Conservation (phyloP, 2,888 invertebrate genomes). For the Pomacea canaliculata region DNA sequence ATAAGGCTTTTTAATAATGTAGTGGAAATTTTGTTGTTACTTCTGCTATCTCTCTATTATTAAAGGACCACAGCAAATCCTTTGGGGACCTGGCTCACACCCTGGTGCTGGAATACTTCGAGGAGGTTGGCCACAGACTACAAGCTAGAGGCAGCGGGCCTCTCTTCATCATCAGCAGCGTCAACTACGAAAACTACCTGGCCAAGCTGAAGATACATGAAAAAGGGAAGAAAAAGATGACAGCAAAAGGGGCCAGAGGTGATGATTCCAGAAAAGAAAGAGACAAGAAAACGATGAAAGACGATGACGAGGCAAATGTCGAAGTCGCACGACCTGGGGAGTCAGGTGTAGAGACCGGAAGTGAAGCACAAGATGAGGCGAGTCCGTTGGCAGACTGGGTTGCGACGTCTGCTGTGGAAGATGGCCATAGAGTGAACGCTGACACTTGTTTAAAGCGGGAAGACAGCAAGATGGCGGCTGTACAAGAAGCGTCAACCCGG, state of each 20-base stretch:
- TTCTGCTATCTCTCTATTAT: too few relatives aligned
- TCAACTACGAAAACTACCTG: slow-evolving; percentile 22
- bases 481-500: too few relatives aligned
- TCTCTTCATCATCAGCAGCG: slow-evolving; percentile 16
- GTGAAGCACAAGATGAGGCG: too few relatives aligned
- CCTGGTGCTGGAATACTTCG: slow-evolving; percentile 12
- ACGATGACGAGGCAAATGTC: neutral
- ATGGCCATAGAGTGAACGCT: too few relatives aligned
- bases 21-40: too few relatives aligned
- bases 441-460: neutral
- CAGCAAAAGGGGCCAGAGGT: too few relatives aligned
- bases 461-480: neutral
- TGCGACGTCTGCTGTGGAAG: too few relatives aligned
- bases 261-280: too few relatives aligned
- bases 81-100: slow-evolving; percentile 19
- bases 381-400: too few relatives aligned
- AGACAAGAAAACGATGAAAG: too few relatives aligned
- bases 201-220: slow-evolving; percentile 1
- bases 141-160: neutral
- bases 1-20: too few relatives aligned
- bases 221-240: too few relatives aligned
- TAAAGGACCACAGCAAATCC: neutral
- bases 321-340: neutral
- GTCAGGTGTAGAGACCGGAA: neutral
- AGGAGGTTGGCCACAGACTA: neutral